Base-by-base conservation (phyloP, 2,888 invertebrate species). In the Craniophora ligustri region DNA sequence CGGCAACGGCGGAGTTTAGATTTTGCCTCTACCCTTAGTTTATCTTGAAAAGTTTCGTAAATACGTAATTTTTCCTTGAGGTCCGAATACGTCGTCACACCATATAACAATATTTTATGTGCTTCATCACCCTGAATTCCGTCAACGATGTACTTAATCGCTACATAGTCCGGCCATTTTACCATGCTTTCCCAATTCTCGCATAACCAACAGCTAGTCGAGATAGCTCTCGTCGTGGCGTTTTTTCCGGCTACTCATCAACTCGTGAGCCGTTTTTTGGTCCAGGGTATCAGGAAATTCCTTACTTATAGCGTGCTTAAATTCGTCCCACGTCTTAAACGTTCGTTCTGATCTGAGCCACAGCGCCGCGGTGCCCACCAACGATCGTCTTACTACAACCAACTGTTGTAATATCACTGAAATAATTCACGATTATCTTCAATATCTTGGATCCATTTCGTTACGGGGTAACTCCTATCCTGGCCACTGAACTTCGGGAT, bases 61-160 rank as follows among this genome's bases (percentile, higher is more conserved):
- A 23, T 23, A 10, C 10, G 8, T 3, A 23, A 10, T 2, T 23
- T 10, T 10, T 23, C 23, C 10, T 23, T 23, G 8, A 23, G 23
- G 23, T 23, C 10, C 10, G 23, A 3, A 10, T 23, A 23, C 23
- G 23, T 23, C 23, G 8, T 23, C 1, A 23, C 23, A 3, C 23
- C 10, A 23, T 23, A 23, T 3, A 23, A 23, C 23, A 23, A 10
- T 10, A 23, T 23, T 23, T 23, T 23, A 3, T 23, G 8, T 10
- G 10, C 4, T 10, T 23, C 23, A 8, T 51, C 35, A 0, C 8
- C 8, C n/a, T n/a, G n/a, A 14, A 76, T 75, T 2, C 75, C 73
- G 0, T 76, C 73, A 0, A 76, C 46, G 0, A 75, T 72, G 18
- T 76, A 78, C 34, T 70, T 19, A 1, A 68, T 71, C 0, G 71